Evolutionary conservation across 2,113 vertebrate species (phyloP).

Genomic region (Indicator indicator): DNA sequence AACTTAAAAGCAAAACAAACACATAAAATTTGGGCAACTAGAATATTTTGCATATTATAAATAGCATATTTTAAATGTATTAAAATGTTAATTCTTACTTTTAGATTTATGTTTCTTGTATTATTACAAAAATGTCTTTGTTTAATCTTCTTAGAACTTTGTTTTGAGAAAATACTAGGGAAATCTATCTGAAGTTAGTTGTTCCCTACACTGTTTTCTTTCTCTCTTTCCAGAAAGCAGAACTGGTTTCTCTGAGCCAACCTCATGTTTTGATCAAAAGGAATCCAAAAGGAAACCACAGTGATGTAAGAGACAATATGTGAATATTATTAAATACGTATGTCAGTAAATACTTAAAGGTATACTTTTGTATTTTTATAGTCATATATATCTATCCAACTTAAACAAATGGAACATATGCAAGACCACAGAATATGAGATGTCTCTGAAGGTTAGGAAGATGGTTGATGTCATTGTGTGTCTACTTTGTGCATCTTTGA

Average conservation of each 20-base stretch:
- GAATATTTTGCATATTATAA: not conserved
- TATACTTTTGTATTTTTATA: not conserved
- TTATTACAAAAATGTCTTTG: not conserved
- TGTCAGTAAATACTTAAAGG: not conserved
- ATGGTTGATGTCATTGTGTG: rapidly evolving
- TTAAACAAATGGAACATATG: no score
- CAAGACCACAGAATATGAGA: not conserved
- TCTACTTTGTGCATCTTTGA: not conserved
- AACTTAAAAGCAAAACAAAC: not conserved
- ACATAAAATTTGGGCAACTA: not conserved
- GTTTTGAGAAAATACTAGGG: not conserved
- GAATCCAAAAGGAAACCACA: not conserved
- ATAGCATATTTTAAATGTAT: not conserved
- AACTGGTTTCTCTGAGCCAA: not conserved
- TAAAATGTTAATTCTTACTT: not conserved
- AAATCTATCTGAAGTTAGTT: not conserved
- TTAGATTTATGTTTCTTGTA: not conserved
- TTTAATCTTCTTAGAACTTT: not conserved
- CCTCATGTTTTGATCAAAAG: not conserved
- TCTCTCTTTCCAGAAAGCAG: not conserved
- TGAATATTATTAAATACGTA: not conserved
- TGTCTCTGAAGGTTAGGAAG: not conserved
- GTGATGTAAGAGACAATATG: not conserved
- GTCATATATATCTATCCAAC: no score
- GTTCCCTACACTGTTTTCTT: not conserved